Base-by-base conservation (phyloP, 2,113 vertebrate genomes). In the Rhynchomys soricoides region DNA sequence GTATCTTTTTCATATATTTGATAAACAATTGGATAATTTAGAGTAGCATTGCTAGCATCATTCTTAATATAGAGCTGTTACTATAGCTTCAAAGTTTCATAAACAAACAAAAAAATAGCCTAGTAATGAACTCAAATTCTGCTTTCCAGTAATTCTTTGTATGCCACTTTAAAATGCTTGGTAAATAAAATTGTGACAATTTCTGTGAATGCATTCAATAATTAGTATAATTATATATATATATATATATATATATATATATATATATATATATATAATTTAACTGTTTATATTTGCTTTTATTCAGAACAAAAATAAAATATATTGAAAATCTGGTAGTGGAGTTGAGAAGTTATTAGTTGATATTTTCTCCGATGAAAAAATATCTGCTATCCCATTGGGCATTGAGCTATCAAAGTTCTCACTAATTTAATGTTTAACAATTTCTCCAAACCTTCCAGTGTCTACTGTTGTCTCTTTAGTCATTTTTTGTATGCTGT, bases 341-440 rank as follows among this genome's bases (percentile, higher is more conserved):
- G 40, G 11, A 83, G 1, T 29, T 85, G 40, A 73, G 31, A 50
- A n/a, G 3, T 62, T 17, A 40, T n/a, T 50, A 62, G 31, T 10
- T 75, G 34, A 62, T 74, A 85, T 50, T 40, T 70, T 71, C 1
- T 50, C 9, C 24, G 85, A 17, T 64, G 16, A 66, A 85, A 48
- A 31, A 22, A 77, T 78, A 50, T 52, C 13, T 91, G 5, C 43
- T 82, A 62, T n/a, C 2, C 24, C 43, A 77, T 13, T 59, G 10
- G 11, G 11, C 0, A 85, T 8, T 59, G 34, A 91, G 4, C 19
- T 64, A 40, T 17, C 52, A 83, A 78, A 90, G 5, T 24, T 75
- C 26, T 37, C 40, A 15, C 12, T 71, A 68, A 71, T 90, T 6
- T 59, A 90, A 91, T 94, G 31, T 89, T 64, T 29, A 86, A 50